Conservation (phyloP, 2,797 vertebrate genomes). For the Emys orbicularis region DNA sequence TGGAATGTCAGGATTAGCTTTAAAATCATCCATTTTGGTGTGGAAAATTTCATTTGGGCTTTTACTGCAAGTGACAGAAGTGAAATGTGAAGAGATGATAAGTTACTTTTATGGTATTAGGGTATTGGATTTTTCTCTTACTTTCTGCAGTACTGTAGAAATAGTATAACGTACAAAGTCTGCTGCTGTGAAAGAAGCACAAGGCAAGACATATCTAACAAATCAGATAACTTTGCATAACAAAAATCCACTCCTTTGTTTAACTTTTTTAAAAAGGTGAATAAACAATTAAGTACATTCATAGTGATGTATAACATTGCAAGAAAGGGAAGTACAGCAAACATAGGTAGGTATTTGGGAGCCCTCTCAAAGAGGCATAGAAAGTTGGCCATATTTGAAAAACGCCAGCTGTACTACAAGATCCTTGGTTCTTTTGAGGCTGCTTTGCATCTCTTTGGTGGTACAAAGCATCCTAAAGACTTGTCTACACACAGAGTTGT, state of each 20-base stretch:
- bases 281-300: not conserved
- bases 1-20: not conserved
- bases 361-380: not conserved
- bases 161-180: not conserved
- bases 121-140: conserved; percentile 29
- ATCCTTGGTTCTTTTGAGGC: not conserved
- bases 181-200: not conserved
- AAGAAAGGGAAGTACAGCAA: not conserved
- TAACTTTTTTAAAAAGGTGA: not conserved
- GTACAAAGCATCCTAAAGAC: not conserved
- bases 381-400: not conserved
- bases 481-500: not conserved
- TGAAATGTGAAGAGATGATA: conserved; percentile 14
- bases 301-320: not conserved
- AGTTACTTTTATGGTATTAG: not conserved
- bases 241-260: not conserved
- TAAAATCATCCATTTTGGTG: not conserved
- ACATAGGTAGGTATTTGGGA: not conserved
- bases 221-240: not conserved
- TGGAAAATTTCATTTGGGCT: conserved; percentile 19
- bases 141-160: conserved; percentile 10
- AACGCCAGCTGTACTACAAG: not conserved
- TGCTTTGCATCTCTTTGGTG: not conserved
- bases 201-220: not conserved
- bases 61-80: not conserved